Base-by-base conservation (phyloP, 1,140 invertebrate species). In the Belonocnema kinseyi region DNA sequence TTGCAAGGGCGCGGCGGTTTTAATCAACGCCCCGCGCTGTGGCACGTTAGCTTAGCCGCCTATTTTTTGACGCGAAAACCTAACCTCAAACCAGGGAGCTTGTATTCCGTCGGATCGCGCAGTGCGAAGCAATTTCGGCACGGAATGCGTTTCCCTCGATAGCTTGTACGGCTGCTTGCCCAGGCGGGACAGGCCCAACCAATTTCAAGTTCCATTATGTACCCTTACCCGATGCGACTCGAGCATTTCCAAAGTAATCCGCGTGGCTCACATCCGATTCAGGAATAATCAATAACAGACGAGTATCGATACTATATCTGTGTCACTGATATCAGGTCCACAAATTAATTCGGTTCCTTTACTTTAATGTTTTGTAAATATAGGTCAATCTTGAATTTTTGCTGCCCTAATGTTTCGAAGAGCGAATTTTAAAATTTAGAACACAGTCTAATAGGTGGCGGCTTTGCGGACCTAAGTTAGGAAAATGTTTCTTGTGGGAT, bases 151-250 rank as follows among this genome's bases (percentile, higher is more conserved):
- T 90, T 88, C 87, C 89, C 88, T 88, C 89, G 86, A 90, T 88
- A 88, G 87, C 82, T 85, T 51, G 72, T 74, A 51, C 74, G 75
- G 79, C 72, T 82, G 86, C 86, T 85, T 87, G 89, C 88, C 88
- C 88, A 85, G 85, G 79, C 89, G 84, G 89, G 87, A 90, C 90
- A 89, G 88, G 89, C 86, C 88, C 89, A 87, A 91, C 89, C 90
- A 91, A 91, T 91, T 91, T 90, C 90, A 89, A 90, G 88, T 90
- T 90, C 89, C 90, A 91, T 90, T 91, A 91, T 84, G 78, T 90
- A 88, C 86, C 88, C 88, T 87, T 86, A 85, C 85, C 81, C 84
- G 76, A 78, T 80, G 83, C 81, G 78, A 79, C 84, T 82, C 80
- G 83, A 85, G 87, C 83, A 79, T 87, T 88, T 88, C 85, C 86